A percentile compares a stretch with the other conserved stretches of the same genome.
phyloP scores from a whole-genome alignment of 1,140 invertebrate genomes.

The Caerostris extrusa region DNA sequence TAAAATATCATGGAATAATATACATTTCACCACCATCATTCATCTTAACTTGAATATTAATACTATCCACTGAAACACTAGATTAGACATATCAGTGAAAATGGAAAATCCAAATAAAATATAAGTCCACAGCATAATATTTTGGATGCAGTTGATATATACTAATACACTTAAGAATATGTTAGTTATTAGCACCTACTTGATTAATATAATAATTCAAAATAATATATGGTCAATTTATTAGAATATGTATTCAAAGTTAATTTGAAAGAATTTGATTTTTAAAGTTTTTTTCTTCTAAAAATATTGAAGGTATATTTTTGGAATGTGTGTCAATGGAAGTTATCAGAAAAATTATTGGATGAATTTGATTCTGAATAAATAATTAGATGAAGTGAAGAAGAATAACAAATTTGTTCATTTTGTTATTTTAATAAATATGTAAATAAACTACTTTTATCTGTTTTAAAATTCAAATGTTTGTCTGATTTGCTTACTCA shows the following conservation, averaged over 20 bases:
- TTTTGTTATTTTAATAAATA: background rate
- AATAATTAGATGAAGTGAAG: background rate
- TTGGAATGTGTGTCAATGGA: slow-evolving; percentile 28
- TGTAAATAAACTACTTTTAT: background rate
- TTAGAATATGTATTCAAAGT: background rate
- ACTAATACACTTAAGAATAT: too few relatives aligned
- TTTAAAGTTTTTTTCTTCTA: background rate
- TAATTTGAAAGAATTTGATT: background rate
- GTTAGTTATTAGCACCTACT: too few relatives aligned
- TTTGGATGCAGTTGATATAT: too few relatives aligned
- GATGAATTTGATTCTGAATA: background rate
- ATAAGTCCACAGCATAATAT: too few relatives aligned
- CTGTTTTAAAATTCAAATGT: background rate
- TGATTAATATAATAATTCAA: too few relatives aligned
- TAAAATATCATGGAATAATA: too few relatives aligned
- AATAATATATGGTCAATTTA: too few relatives aligned
- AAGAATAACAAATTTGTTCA: background rate
- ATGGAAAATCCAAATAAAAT: too few relatives aligned
- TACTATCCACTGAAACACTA: too few relatives aligned
- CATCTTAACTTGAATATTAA: too few relatives aligned
- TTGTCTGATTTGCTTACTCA: background rate
- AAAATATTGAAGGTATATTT: slow-evolving; percentile 60
- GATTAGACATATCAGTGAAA: too few relatives aligned
- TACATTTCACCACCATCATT: too few relatives aligned
- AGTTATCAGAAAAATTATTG: background rate